Evolutionary conservation across 2,113 vertebrate species (phyloP), one percentile per base, ranked within the genome.

Genomic region (Prochilodus magdalenae): DNA sequence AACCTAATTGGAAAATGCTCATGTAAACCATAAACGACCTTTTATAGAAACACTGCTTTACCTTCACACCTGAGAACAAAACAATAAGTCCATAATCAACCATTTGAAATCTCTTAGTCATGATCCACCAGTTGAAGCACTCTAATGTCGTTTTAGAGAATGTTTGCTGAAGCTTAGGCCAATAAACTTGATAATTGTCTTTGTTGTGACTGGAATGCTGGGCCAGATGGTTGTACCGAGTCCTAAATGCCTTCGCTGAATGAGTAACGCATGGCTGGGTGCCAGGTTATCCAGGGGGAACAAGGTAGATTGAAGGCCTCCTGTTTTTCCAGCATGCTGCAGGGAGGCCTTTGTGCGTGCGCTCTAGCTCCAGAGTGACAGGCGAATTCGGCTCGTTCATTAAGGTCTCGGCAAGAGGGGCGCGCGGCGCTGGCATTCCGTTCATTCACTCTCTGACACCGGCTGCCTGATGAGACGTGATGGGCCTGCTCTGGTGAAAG

Each of bases 231-330:
- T 88, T 90, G 90, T 60, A 69, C 24, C 66, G 77, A 84, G 88
- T 88, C 85, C 77, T 67, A 85, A 91, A 92, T 89, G 89, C 89
- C 91, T 91, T 90, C 81, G 78, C 85, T 91, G 90, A 93, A 91
- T 92, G 89, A 92, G 90, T 87, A 90, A 89, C 81, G 89, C 90
- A 90, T 90, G 84, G 36, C 79, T 90, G 92, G 91, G 91, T 89
- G 91, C 90, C 91, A 90, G 90, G 89, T 91, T 92, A 92, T 87
- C 90, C 85, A 86, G 91, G 89, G 91, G 90, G 87, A 89, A 40
- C 69, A 59, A 89, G 88, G 88, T 86, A 90, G 89, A 92, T 89
- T 90, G 90, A 91, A 90, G 90, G 80, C 86, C 87, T 91, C 91
- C 88, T 87, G 87, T 91, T 84, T 81, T 60, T 82, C n/a, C 65